Evolutionary conservation across 2,888 invertebrate genomes (phyloP), one percentile per base, ranked within the genome.

Genomic region (Cynaeus angustus): DNA sequence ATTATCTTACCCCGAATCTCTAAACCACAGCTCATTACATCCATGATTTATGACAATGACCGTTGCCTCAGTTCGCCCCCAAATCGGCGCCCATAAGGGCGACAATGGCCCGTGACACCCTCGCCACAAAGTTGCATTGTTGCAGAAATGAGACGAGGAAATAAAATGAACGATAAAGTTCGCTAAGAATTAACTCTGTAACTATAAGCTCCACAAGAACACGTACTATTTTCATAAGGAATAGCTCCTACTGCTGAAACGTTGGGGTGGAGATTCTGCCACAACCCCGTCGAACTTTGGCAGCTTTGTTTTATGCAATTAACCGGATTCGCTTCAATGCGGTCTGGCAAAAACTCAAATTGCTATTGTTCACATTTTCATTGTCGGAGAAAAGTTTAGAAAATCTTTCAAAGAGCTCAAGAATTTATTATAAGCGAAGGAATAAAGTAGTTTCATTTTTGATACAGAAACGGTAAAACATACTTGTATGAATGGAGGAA

Each of bases 111-210:
- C 50, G 13, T 8, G 6, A 1, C 10, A 10, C 9, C 16, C 14
- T 48, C 21, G 55, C 16, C 38, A 37, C 41, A 50, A 53, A 53
- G 45, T 43, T 59, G 45, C 46, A 59, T 59, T 59, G 59, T 59
- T 59, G 59, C 59, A 59, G 12, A 13, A 53, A 53, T 45, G 43
- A 59, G 59, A 30, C 59, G 46, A 28, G 41, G 26, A 59, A 45
- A 59, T 59, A 59, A 59, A 59, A 59, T 59, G 46, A 59, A 45
- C 46, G 59, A 59, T 46, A 45, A 59, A 59, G 45, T 59, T 59
- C 43, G 59, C 43, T 12, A 59, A 28, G 46, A 59, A 59, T 59
- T 59, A 59, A 59, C 59, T 59, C 59, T 30, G 16, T 30, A 46
- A 59, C 45, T 59, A 10, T 21, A 38, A 58, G 58, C 43, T 21